A percentile compares a stretch with the other conserved stretches of the same genome.
phyloP scores from a whole-genome alignment of 1,140 invertebrate genomes.

The Melipona quadrifasciata region DNA sequence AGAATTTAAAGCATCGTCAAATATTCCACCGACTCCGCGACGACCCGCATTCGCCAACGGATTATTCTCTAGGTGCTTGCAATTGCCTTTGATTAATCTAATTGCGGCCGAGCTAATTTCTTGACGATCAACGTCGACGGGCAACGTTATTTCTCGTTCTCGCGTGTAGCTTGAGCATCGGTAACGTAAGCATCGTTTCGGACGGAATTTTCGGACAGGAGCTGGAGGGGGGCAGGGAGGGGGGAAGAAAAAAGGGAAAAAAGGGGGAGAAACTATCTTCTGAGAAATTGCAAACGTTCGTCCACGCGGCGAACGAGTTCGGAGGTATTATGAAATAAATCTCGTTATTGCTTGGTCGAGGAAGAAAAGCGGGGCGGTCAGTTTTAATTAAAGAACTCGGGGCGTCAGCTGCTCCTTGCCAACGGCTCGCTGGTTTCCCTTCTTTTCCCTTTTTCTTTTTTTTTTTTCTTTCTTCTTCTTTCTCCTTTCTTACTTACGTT shows the following conservation, averaged over 20 bases:
- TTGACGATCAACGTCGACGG: background rate
- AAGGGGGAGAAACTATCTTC: conserved; percentile 45
- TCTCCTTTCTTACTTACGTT: conserved; percentile 12
- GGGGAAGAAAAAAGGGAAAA: background rate
- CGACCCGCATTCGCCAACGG: no score
- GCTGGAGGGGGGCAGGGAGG: no score
- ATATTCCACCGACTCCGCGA: background rate
- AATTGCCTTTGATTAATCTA: background rate
- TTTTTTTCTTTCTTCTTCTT: background rate
- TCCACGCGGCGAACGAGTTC: conserved; percentile 64
- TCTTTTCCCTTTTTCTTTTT: conserved; percentile 44
- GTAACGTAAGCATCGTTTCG: conserved; percentile 37
- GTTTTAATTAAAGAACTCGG: conserved; percentile 80
- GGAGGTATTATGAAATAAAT: conserved; percentile 78
- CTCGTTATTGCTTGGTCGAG: conserved; percentile 75
- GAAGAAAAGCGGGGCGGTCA: conserved; percentile 75
- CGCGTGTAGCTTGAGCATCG: conserved; percentile 15
- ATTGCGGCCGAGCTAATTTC: background rate
- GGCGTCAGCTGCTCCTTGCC: conserved; percentile 77
- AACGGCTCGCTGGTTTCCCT: conserved; percentile 68
- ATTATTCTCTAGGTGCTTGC: background rate
- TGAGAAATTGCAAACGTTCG: conserved; percentile 68
- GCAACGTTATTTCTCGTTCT: no score
- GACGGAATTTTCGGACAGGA: conserved; percentile 49
- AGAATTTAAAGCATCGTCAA: background rate